Percentiles rank a stretch among this genome's conserved stretches.
These are phyloP conservation scores for Martes martes DNA, from an alignment of 2,113 vertebrate species.

Conservation along the genomic window DNA sequence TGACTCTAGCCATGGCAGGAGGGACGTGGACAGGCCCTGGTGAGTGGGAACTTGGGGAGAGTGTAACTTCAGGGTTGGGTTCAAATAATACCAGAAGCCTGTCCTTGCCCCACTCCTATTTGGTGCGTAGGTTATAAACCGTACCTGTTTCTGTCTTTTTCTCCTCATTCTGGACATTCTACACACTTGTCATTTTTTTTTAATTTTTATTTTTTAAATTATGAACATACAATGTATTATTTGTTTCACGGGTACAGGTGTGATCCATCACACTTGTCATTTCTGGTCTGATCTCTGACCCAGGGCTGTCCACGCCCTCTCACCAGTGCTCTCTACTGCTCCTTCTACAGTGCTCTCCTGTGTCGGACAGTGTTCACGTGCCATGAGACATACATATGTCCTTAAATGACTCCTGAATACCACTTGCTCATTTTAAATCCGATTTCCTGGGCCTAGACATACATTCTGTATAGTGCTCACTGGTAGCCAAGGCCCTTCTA, in stretches of 20 bases:
- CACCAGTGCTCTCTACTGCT: background rate
- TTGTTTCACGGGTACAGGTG: too few relatives aligned
- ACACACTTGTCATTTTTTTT: background rate
- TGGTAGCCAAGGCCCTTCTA: background rate
- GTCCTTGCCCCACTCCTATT: background rate
- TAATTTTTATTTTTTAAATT: too few relatives aligned
- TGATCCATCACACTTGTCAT: background rate
- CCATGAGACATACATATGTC: background rate
- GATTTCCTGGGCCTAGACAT: background rate
- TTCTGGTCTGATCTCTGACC: background rate
- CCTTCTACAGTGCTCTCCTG: background rate
- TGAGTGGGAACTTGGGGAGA: background rate
- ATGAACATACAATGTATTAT: too few relatives aligned
- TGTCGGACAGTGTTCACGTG: background rate
- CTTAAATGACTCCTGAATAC: background rate
- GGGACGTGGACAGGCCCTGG: background rate
- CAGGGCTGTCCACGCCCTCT: background rate
- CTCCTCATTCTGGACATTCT: background rate
- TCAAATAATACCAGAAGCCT: background rate
- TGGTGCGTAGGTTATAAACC: background rate
- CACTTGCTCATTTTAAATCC: background rate
- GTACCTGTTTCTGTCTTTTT: background rate
- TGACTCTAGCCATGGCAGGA: background rate
- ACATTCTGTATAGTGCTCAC: background rate
- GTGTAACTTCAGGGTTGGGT: background rate